Percentiles rank a stretch among this genome's conserved stretches.
These are phyloP conservation scores for Porites lutea DNA, from an alignment of 64 coral and sea anemone species.

Conservation along the genomic window DNA sequence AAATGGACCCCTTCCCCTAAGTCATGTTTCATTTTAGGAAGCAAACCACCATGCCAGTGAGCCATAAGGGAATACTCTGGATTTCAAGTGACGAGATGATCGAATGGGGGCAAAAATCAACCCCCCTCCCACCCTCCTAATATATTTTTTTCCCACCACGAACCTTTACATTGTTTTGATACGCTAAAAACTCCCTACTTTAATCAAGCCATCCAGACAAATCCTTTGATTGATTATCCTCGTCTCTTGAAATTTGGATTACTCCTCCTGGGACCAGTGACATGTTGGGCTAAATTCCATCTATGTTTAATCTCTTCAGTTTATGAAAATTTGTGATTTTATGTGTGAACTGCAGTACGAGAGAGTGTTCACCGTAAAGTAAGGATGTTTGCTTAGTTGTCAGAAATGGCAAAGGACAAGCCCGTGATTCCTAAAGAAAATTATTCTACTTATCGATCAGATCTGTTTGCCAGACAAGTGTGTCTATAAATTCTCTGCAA, in stretches of 20 bases:
- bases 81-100: neutral
- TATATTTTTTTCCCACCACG: neutral
- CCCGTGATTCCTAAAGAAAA: no score
- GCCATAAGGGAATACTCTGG: neutral
- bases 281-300: conserved; percentile 1
- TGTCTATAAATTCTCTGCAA: no score
- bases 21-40: neutral
- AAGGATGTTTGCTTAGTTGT: no score
- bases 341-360: no score
- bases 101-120: neutral
- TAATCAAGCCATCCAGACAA: conserved; percentile 1
- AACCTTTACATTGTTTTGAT: conserved; percentile 3
- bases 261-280: conserved; percentile 5
- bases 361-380: no score
- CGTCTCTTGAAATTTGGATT: conserved; percentile 2
- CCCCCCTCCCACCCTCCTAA: neutral
- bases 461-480: no score
- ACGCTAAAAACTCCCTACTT: neutral
- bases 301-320: neutral
- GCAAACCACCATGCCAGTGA: conserved; percentile 6
- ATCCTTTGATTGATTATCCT: neutral
- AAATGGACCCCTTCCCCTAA: conserved; percentile 5
- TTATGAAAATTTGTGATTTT: no score
- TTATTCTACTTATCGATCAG: no score
- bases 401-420: no score